Evolutionary conservation across 64 coral and sea anemone genomes (phyloP).

Genomic region (Platygyra sinensis): DNA sequence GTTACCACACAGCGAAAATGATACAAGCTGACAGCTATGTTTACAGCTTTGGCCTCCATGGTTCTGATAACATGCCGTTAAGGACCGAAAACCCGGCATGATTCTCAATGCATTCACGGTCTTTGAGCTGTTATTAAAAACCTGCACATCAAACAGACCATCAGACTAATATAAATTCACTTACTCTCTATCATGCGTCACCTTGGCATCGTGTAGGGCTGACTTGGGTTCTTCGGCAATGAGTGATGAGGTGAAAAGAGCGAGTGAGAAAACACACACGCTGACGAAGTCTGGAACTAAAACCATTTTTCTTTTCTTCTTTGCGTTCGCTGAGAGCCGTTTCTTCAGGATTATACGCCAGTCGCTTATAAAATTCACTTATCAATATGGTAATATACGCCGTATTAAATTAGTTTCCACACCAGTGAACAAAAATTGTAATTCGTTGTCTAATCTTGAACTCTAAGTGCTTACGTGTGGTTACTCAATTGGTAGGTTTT

Average conservation of each 20-base stretch:
- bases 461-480: background rate
- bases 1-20: no score
- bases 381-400: background rate
- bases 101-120: background rate
- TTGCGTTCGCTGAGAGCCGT: background rate
- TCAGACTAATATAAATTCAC: background rate
- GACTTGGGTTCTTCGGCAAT: background rate
- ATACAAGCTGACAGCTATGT: background rate
- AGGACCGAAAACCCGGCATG: background rate
- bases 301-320: background rate
- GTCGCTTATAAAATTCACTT: background rate
- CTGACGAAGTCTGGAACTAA: background rate
- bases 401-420: background rate
- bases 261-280: background rate
- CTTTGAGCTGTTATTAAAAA: background rate
- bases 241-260: background rate
- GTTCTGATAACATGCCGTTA: no score
- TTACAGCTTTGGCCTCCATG: background rate
- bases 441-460: background rate
- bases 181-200: conserved; percentile 58
- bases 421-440: background rate
- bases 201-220: conserved; percentile 48
- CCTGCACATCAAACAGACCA: background rate
- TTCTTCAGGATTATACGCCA: background rate
- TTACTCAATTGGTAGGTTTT: background rate